phyloP scores from a whole-genome alignment of 2,888 invertebrate genomes.

The Drosophila pseudotalamancana region DNA sequence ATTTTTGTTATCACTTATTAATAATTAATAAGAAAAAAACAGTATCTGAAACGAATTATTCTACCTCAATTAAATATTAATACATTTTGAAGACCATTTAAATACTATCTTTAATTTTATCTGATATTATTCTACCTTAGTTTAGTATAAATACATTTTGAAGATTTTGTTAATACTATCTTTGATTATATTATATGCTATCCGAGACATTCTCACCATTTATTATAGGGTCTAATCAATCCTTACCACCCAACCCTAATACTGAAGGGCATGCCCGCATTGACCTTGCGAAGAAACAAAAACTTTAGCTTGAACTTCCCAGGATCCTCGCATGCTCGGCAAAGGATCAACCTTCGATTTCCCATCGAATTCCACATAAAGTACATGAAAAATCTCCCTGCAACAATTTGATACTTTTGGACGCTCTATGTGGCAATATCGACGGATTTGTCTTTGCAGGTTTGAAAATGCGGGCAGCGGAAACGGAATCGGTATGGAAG shows the following conservation, averaged over 20 bases:
- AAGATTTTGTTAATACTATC: background rate
- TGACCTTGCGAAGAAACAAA: conserved; percentile 25
- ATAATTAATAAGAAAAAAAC: no score
- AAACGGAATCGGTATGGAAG: conserved; percentile 43
- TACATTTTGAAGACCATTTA: no score
- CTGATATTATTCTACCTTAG: background rate
- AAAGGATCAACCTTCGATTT: conserved; percentile 56
- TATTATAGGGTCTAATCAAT: background rate
- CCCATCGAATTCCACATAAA: conserved; percentile 63
- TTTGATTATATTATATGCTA: no score
- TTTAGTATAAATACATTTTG: background rate
- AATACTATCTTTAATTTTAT: no score
- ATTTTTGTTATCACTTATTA: no score
- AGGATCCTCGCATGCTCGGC: conserved; percentile 31
- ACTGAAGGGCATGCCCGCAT: conserved; percentile 52
- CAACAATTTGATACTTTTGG: conserved; percentile 78
- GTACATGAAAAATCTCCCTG: conserved; percentile 52
- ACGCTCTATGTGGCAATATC: conserved; percentile 60
- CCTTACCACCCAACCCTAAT: background rate
- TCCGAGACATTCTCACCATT: conserved; percentile 4
- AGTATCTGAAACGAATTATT: no score
- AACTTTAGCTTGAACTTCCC: conserved; percentile 47
- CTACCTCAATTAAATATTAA: no score
- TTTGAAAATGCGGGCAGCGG: conserved; percentile 71
- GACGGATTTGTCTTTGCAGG: conserved; percentile 62